phyloP scores from a whole-genome alignment of 2,888 invertebrate genomes.

The Nomada fucata region DNA sequence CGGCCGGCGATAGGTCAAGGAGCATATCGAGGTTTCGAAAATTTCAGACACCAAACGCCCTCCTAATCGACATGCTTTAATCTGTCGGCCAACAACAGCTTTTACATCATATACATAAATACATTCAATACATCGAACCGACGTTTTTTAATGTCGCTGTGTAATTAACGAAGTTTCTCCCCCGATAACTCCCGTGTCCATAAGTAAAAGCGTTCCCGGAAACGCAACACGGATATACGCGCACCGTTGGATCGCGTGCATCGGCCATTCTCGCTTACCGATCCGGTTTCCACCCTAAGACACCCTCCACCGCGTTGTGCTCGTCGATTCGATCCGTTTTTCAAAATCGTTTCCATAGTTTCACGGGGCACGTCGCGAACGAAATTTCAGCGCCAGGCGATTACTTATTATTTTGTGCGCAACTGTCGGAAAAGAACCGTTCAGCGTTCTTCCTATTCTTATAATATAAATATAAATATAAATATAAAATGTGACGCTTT shows the following conservation, averaged over 20 bases:
- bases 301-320: constrained; percentile 1
- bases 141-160: constrained; percentile 62
- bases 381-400: constrained; percentile 21
- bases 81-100: constrained; percentile 63
- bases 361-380: constrained; percentile 8
- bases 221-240: constrained; percentile 55
- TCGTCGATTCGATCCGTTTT: background rate
- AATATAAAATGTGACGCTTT: no score
- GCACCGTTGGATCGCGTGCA: constrained; percentile 5
- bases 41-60: constrained; percentile 14
- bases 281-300: constrained; percentile 19
- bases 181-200: constrained; percentile 3
- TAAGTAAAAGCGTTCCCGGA: constrained; percentile 41
- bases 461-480: no score
- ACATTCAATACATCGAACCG: constrained; percentile 74
- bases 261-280: constrained; percentile 1
- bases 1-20: background rate
- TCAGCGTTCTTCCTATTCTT: no score
- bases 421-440: background rate
- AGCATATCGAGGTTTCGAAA: constrained; percentile 2
- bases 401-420: background rate
- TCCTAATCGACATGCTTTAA: constrained; percentile 66
- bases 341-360: background rate
- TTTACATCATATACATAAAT: constrained; percentile 73
- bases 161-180: constrained; percentile 46